phyloP scores from a whole-genome alignment of 2,888 invertebrate genomes.

The Hydropsyche betteni region DNA sequence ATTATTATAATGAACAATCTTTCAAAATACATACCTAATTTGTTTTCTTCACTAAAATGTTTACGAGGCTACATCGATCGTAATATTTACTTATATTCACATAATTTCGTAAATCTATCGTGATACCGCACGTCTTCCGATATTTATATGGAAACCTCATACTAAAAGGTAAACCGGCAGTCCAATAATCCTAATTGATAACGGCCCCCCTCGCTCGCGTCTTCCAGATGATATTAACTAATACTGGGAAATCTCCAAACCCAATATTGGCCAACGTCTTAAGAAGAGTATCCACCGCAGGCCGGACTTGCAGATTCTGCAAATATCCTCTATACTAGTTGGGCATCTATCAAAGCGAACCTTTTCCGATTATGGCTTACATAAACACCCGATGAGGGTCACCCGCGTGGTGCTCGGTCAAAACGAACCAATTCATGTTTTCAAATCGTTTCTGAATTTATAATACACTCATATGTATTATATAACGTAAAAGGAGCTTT shows the following conservation, averaged over 20 bases:
- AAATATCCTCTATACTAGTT: constrained; percentile 43
- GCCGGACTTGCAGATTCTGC: constrained; percentile 52
- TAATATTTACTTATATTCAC: constrained; percentile 42
- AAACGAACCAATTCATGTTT: too few relatives aligned
- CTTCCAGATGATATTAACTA: constrained; percentile 46
- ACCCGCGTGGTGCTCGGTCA: neutral
- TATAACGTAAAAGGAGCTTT: too few relatives aligned
- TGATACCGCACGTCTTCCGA: constrained; percentile 20
- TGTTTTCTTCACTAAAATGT: too few relatives aligned
- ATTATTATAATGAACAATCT: too few relatives aligned
- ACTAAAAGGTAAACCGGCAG: constrained; percentile 51
- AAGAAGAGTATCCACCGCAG: constrained; percentile 46
- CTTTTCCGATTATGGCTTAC: constrained; percentile 52
- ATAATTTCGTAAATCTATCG: constrained; percentile 50
- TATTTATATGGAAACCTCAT: constrained; percentile 26
- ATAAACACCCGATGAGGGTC: constrained; percentile 48
- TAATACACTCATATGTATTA: too few relatives aligned
- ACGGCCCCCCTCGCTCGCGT: constrained; percentile 44
- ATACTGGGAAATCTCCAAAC: constrained; percentile 51
- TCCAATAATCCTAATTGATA: constrained; percentile 52
- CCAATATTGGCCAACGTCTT: constrained; percentile 52
- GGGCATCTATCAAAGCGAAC: constrained; percentile 46
- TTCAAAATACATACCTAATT: too few relatives aligned
- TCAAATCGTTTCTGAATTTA: too few relatives aligned
- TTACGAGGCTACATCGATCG: constrained; percentile 29